These are phyloP conservation scores for Heterocephalus glaber DNA, from an alignment of 2,113 vertebrate species.

Conservation along the genomic window DNA sequence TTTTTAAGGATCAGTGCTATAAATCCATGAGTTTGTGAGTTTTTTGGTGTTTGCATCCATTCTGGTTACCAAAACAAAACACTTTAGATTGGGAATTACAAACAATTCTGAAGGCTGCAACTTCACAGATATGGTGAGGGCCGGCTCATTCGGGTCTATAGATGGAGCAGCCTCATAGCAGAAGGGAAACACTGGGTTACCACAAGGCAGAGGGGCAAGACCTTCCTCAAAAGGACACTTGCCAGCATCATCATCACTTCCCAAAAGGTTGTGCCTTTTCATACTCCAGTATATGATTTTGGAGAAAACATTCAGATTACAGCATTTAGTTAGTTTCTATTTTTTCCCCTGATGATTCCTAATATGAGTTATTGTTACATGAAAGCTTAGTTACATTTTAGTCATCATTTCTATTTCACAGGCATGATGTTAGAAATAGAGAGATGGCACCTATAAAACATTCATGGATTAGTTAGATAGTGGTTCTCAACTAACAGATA, in stretches of 20 bases:
- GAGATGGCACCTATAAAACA: not conserved
- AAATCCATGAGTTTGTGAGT: not conserved
- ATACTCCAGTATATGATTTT: not conserved
- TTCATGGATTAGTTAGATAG: not conserved
- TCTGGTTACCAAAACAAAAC: not conserved
- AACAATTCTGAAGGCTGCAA: not conserved
- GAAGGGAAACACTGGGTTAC: not conserved
- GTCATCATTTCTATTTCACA: not conserved
- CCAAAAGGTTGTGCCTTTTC: not conserved
- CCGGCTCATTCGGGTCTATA: too few species aligned
- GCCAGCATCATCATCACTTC: not conserved
- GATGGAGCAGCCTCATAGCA: not conserved
- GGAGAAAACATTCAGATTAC: not conserved
- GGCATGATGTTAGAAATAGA: not conserved
- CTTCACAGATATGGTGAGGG: too few species aligned
- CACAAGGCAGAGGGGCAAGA: not conserved
- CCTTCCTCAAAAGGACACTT: not conserved
- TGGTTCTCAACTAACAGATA: not conserved
- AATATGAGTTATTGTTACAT: not conserved
- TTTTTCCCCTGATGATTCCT: not conserved
- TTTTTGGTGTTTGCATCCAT: not conserved
- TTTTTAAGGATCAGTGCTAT: not conserved
- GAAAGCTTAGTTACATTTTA: not conserved
- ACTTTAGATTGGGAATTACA: not conserved
- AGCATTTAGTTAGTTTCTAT: not conserved